Percentiles rank a stretch among this genome's conserved stretches.
Evolutionary conservation across 2,113 vertebrate species (phyloP).

Genomic region (Toxostoma redivivum): DNA sequence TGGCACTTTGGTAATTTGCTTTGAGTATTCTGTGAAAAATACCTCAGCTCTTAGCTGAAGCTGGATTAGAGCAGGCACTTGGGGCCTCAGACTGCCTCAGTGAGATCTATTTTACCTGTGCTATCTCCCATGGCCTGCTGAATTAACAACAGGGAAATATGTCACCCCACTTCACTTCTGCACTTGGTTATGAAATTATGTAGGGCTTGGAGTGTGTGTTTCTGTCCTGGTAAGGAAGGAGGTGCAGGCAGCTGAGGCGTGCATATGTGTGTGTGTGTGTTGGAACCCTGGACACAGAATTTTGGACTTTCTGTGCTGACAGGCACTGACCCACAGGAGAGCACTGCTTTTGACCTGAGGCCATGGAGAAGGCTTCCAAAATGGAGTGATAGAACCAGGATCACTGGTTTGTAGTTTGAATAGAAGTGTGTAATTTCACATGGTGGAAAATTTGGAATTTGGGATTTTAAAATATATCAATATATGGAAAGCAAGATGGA

Average conservation of each 20-base stretch:
- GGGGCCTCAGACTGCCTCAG: neutral
- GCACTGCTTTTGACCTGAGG: no score
- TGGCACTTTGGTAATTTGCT: neutral
- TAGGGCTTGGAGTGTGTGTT: neutral
- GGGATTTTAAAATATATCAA: no score
- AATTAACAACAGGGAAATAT: neutral
- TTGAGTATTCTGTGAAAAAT: neutral
- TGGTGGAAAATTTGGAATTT: no score
- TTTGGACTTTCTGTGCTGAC: no score
- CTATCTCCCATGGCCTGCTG: neutral
- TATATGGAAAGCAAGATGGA: no score
- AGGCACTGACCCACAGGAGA: no score
- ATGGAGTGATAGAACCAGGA: no score
- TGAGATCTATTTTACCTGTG: neutral
- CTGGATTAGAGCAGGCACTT: neutral
- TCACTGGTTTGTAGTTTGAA: no score
- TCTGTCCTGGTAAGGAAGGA: neutral
- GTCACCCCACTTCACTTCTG: neutral
- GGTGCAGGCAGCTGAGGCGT: accelerated
- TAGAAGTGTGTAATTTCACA: no score
- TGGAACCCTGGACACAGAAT: no score
- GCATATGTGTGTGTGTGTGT: neutral
- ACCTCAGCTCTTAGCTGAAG: neutral
- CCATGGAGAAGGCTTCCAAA: no score
- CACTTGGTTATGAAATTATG: neutral